Base-by-base conservation (phyloP, 2,888 invertebrate genomes). In the Augochlorella aurata region DNA sequence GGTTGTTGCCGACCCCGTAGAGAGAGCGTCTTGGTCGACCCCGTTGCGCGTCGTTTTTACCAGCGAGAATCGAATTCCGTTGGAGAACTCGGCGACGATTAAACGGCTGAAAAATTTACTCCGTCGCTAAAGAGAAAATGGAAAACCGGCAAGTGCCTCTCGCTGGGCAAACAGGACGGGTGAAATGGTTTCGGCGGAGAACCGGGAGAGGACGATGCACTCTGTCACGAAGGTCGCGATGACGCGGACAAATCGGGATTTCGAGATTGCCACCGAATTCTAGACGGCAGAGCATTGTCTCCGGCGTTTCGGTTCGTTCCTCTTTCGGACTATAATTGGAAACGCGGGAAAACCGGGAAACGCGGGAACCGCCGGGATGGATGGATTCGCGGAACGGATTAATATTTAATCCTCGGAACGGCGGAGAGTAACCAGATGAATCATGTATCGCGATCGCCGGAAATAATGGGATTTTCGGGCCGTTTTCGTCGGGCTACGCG, bases 201-300 rank as follows among this genome's bases (percentile, higher is more conserved):
- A 7, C 38, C 38, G 38, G 38, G 38, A 38, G 52, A 77, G 77
- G 77, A 65, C 84, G 50, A 73, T 83, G 84, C 84, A 77, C 74
- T 79, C 71, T 16, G 16, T 69, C 61, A 61, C 71, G 80, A 84
- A 75, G 61, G 63, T 76, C 73, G 67, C 29, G 50, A 47, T n/a
- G 69, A 65, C 24, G 24, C 50, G 21, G 81, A 81, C 86, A 84
- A 84, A 84, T 86, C 67, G 74, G 74, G 85, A 86, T 86, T 77
- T 85, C 49, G 73, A 52, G 71, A 71, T 80, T 69, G 82, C 73
- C 82, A 78, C 79, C 52, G 82, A 87, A 85, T 84, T 82, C 80
- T 69, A 44, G 67, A 69, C 44, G 68, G 18, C 18, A 16, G 9
- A 24, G 67, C 65, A 82, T 63, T 54, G 67, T 74, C 73, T 82